These are phyloP conservation scores for Podarcis siculus DNA, from an alignment of 2,797 vertebrate species.

Conservation along the genomic window DNA sequence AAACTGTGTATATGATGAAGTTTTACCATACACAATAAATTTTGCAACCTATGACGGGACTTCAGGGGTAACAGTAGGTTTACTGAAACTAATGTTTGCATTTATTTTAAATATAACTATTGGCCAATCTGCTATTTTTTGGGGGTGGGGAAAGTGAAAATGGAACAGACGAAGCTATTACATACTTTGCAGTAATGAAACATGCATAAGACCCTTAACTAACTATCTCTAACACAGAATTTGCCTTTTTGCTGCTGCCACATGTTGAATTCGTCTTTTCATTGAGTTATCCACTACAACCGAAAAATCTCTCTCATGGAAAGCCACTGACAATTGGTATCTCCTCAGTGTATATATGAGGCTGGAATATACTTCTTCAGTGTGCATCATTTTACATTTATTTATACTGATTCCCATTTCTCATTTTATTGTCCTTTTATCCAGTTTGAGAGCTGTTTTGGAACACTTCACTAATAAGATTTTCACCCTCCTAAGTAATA, in stretches of 20 bases:
- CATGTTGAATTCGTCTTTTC: not conserved
- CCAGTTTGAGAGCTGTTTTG: not conserved
- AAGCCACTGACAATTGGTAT: not conserved
- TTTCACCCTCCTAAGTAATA: not conserved
- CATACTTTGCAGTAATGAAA: not conserved
- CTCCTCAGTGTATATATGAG: not conserved
- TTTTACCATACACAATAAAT: not conserved
- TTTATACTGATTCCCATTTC: not conserved
- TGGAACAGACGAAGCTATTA: not conserved
- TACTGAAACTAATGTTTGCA: not conserved
- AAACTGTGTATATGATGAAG: not conserved
- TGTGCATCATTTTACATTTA: not conserved
- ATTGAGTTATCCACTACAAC: not conserved
- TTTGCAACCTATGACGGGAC: no score
- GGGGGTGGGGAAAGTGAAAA: not conserved
- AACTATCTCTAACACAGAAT: not conserved
- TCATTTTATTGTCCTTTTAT: not conserved
- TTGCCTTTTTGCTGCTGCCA: not conserved
- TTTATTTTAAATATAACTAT: not conserved
- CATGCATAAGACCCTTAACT: not conserved
- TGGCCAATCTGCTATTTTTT: not conserved
- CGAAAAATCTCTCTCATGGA: not conserved
- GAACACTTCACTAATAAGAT: not conserved
- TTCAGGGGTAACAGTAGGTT: not conserved
- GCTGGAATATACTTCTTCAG: not conserved